Conservation (phyloP, 2,797 vertebrate species). For the Acomys russatus region DNA sequence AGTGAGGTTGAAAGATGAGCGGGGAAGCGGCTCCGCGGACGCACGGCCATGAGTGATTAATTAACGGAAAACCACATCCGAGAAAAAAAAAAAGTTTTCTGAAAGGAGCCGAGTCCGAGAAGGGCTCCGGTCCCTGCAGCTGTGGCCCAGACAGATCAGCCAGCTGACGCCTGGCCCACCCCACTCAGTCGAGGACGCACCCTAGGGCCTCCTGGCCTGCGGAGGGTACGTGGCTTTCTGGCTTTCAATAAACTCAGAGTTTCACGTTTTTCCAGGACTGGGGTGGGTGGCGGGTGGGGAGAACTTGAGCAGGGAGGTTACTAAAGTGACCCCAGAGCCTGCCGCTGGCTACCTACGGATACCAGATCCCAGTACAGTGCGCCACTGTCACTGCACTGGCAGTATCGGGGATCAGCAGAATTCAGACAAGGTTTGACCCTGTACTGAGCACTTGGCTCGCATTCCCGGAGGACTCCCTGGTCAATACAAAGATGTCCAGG, state of each 20-base stretch:
- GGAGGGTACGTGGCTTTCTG: not conserved
- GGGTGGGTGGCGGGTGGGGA: too few relatives aligned
- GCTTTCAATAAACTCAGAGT: not conserved
- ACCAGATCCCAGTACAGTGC: not conserved
- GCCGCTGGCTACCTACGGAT: not conserved
- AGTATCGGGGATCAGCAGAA: not conserved
- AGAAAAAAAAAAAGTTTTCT: slow-evolving; percentile 85
- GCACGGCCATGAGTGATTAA: slow-evolving; percentile 87
- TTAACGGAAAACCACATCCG: slow-evolving; percentile 90
- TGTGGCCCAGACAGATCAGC: slow-evolving; percentile 86
- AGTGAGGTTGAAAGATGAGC: slow-evolving; percentile 56
- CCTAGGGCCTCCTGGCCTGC: not conserved
- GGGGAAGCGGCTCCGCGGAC: slow-evolving; percentile 80
- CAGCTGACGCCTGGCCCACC: slow-evolving; percentile 61
- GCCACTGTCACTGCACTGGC: rapidly evolving
- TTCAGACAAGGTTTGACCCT: not conserved
- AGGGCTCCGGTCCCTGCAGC: slow-evolving; percentile 77
- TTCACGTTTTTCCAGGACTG: not conserved
- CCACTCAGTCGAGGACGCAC: slow-evolving; percentile 20
- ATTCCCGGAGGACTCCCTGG: not conserved
- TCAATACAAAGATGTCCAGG: not conserved
- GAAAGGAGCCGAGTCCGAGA: slow-evolving; percentile 74
- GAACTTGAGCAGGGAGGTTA: not conserved
- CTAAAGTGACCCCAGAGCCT: not conserved
- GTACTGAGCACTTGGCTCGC: not conserved